Evolutionary conservation across 2,888 invertebrate genomes (phyloP).

Genomic region (Aradus depressus): DNA sequence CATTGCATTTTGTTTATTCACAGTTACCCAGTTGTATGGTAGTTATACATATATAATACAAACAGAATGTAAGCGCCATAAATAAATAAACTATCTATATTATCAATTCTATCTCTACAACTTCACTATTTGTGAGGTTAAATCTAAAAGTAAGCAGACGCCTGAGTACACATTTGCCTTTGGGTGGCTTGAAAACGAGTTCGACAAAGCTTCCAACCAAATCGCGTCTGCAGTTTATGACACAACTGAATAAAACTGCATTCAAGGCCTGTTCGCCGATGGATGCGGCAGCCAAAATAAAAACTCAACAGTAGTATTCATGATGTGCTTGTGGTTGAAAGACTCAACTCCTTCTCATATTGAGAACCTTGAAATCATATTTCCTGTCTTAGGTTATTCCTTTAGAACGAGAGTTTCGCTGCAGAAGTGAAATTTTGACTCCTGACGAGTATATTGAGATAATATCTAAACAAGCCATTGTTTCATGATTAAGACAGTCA

Average conservation of each 20-base stretch:
- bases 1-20: no score
- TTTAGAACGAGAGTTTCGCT: no score
- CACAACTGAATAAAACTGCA: constrained; percentile 22
- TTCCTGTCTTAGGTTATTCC: constrained; percentile 33
- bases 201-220: constrained; percentile 32
- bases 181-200: constrained; percentile 33
- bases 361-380: constrained; percentile 26
- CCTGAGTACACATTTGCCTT: constrained; percentile 20
- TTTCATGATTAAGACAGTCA: no score
- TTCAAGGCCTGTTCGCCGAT: constrained; percentile 17
- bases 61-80: no score
- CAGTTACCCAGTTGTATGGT: no score
- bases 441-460: no score
- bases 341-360: constrained; percentile 17
- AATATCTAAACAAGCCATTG: no score
- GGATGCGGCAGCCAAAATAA: constrained; percentile 30
- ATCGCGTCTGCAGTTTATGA: constrained; percentile 33
- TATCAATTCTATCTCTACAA: no score
- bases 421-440: no score
- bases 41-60: no score
- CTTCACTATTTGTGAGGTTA: background rate
- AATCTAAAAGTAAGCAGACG: background rate
- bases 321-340: constrained; percentile 30
- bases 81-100: no score
- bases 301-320: constrained; percentile 32